phyloP scores from a whole-genome alignment of 2,113 vertebrate species.

The Leptocoma aspasia region DNA sequence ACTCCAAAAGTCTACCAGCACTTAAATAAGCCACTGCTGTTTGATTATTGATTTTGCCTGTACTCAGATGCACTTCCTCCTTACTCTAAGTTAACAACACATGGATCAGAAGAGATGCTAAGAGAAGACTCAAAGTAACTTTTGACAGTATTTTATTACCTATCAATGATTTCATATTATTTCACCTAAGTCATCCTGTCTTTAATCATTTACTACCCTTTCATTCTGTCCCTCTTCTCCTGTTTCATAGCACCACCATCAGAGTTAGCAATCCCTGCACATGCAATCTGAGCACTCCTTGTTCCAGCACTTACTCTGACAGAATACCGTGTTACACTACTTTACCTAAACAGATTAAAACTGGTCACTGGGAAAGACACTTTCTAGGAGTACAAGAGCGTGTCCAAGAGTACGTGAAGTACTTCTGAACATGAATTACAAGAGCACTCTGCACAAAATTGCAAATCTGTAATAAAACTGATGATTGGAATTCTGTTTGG shows the following conservation, averaged over 20 bases:
- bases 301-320: not conserved
- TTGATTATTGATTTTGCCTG: not conserved
- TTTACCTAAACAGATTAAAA: not conserved
- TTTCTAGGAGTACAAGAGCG: not conserved
- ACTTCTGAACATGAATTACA: not conserved
- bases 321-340: not conserved
- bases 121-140: not conserved
- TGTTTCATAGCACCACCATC: not conserved
- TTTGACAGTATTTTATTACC: not conserved
- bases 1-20: not conserved
- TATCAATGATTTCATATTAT: not conserved
- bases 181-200: not conserved
- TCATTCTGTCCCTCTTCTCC: not conserved
- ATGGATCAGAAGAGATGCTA: not conserved
- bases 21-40: not conserved
- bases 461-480: not conserved
- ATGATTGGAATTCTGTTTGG: not conserved
- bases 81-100: not conserved
- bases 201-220: not conserved
- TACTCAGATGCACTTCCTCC: not conserved
- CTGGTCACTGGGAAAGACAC: not conserved
- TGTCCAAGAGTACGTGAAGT: not conserved
- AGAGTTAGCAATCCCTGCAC: not conserved
- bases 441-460: not conserved
- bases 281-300: not conserved